Base-by-base conservation (phyloP, 1,140 invertebrate genomes). In the Drosophila arizonae region DNA sequence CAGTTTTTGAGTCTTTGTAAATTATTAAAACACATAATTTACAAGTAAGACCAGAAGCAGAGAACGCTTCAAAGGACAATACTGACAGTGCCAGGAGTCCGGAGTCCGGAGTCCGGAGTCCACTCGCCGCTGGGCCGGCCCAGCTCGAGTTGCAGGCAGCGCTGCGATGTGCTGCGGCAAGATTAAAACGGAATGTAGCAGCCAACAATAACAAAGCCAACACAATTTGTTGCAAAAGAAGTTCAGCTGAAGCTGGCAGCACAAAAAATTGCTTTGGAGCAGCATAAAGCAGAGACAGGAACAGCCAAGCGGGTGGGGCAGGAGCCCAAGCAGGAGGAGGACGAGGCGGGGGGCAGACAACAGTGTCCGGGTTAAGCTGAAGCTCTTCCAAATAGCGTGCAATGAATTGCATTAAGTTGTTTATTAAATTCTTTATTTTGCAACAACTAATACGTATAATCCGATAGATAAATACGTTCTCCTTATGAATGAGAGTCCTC, bases 21-120 rank as follows among this genome's bases (percentile, higher is more conserved):
- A 86, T 81, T 86, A 86, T 87, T 86, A 87, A 87, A 86, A 72
- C 71, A 87, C 82, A 87, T 86, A 87, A 86, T 86, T 86, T 78
- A 87, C 79, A 85, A 80, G 71, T 43, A 57, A 58, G 30, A 69
- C 54, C 74, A 71, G 69, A 55, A 76, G 67, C 55, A 52, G 51
- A 45, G 52, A 45, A 39, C 48, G 50, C 51, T n/a, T 45, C 48
- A 68, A 61, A 70, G 70, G 50, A 72, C 70, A 68, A 60, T 72
- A 62, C 33, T 50, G 60, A 63, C 68, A 65, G 36, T 66, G 48
- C 21, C 62, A 58, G 36, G 46, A 68, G 65, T 66, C 52, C 26
- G 33, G 6, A 28, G 28, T 28, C 28, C 2, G 21, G 21, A 21
- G 21, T 21, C 28, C 28, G 28, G 4, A 30, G 4, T 30, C 28